Percentiles rank a stretch among this genome's conserved stretches.
Conservation (phyloP, 1,140 invertebrate species). For the Drosophila malerkotliana region DNA sequence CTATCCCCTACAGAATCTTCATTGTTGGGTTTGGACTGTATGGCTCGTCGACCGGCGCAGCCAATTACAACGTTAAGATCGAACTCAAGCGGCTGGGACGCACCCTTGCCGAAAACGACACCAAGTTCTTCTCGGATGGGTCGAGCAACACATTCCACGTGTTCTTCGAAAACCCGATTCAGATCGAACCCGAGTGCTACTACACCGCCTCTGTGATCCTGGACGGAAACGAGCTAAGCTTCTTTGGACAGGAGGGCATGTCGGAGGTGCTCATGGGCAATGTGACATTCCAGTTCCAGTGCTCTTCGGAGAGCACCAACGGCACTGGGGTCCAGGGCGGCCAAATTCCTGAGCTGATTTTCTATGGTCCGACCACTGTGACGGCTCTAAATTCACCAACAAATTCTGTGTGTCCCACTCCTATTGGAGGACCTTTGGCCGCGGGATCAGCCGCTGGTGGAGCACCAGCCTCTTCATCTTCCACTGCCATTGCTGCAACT, state of each 20-base stretch:
- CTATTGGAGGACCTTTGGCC: slow-evolving; percentile 52
- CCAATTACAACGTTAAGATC: slow-evolving; percentile 95
- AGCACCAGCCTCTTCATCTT: slow-evolving; percentile 2
- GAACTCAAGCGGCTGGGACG: slow-evolving; percentile 94
- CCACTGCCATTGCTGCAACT: slow-evolving; percentile 1
- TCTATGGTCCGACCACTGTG: slow-evolving; percentile 91
- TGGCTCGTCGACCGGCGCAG: slow-evolving; percentile 95
- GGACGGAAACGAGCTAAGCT: slow-evolving; percentile 95
- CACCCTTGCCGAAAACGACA: slow-evolving; percentile 94
- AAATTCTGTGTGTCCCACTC: slow-evolving; percentile 71
- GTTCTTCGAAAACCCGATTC: slow-evolving; percentile 96
- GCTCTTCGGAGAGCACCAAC: slow-evolving; percentile 96
- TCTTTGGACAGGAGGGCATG: slow-evolving; percentile 97
- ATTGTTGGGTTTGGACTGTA: slow-evolving; percentile 96
- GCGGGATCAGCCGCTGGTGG: slow-evolving; percentile 7
- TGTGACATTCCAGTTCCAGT: slow-evolving; percentile 97
- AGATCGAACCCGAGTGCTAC: slow-evolving; percentile 95
- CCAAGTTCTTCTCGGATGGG: slow-evolving; percentile 96
- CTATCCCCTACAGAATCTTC: slow-evolving; percentile 88
- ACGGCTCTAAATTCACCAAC: slow-evolving; percentile 70
- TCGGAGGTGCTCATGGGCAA: slow-evolving; percentile 94
- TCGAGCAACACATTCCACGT: slow-evolving; percentile 97
- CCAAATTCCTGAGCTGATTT: slow-evolving; percentile 96
- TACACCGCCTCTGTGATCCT: slow-evolving; percentile 95
- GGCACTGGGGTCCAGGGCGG: slow-evolving; percentile 97